These are phyloP conservation scores for Oryctes rhinoceros DNA, from an alignment of 1,140 invertebrate species.

Conservation along the genomic window DNA sequence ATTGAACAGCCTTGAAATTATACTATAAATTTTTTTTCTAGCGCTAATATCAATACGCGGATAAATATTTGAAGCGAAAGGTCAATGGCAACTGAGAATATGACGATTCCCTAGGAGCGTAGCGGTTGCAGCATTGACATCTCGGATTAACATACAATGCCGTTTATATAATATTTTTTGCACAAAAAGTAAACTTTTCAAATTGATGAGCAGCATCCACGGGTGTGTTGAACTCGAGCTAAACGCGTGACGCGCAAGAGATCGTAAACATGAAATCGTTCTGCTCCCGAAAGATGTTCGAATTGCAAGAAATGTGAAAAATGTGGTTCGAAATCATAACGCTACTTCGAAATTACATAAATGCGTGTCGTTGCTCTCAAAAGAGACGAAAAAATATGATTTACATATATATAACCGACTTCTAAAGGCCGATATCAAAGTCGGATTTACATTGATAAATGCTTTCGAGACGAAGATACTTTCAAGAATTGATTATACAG, in stretches of 20 bases:
- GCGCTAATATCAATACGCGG: background rate
- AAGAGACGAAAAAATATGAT: constrained; percentile 6
- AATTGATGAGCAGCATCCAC: background rate
- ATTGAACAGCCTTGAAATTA: constrained; percentile 33
- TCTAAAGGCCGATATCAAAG: too few species aligned
- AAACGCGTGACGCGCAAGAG: too few species aligned
- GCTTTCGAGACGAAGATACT: too few species aligned
- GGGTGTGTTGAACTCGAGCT: background rate
- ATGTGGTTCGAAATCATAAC: background rate
- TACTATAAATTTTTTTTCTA: background rate
- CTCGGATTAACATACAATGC: background rate
- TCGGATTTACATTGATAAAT: too few species aligned
- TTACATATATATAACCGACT: background rate
- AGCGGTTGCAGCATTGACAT: background rate
- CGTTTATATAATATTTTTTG: background rate
- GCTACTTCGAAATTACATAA: background rate
- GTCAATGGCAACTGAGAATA: constrained; percentile 14
- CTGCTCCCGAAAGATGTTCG: too few species aligned
- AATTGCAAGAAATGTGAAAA: background rate
- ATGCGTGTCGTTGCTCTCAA: background rate
- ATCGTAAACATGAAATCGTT: too few species aligned
- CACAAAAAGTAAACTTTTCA: background rate
- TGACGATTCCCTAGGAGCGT: background rate
- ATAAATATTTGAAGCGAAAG: background rate
- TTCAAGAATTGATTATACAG: too few species aligned